Evolutionary conservation across 2,888 invertebrate genomes (phyloP).

Genomic region (Chrysomela aeneicollis): DNA sequence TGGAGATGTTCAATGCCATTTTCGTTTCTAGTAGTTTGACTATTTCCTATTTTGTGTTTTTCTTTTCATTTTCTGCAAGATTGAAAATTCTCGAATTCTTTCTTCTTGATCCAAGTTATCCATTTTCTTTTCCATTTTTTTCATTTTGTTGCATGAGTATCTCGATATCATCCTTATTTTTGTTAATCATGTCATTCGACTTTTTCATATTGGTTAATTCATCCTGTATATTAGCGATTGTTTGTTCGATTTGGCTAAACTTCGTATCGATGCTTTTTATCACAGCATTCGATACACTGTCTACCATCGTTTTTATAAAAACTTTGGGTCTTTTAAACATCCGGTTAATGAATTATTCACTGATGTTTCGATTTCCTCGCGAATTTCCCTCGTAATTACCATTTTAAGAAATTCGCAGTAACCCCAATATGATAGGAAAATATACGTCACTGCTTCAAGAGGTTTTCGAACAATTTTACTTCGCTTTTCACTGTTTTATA

Average conservation of each 20-base stretch:
- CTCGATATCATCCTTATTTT: slow-evolving; percentile 1
- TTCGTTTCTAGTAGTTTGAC: slow-evolving; percentile 11
- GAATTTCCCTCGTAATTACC: not conserved
- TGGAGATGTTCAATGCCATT: slow-evolving; percentile 2
- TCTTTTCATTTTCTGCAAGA: not conserved
- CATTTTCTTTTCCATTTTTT: slow-evolving; percentile 6
- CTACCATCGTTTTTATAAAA: slow-evolving; percentile 11
- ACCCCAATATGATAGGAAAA: not conserved
- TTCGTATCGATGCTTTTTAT: slow-evolving; percentile 6
- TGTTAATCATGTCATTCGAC: not conserved
- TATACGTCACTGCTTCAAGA: not conserved
- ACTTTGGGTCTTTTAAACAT: slow-evolving; percentile 13
- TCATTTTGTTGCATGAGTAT: slow-evolving; percentile 10
- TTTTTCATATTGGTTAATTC: not conserved
- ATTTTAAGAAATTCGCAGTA: not conserved
- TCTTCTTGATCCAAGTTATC: slow-evolving; percentile 6
- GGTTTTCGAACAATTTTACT: slow-evolving; percentile 2
- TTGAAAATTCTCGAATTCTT: slow-evolving; percentile 10
- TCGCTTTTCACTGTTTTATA: slow-evolving; percentile 12
- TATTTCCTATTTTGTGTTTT: not conserved
- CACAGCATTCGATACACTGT: not conserved
- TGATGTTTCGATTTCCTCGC: slow-evolving; percentile 7
- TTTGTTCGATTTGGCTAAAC: slow-evolving; percentile 6
- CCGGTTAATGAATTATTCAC: slow-evolving; percentile 6
- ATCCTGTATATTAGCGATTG: slow-evolving; percentile 1